A percentile compares a stretch with the other conserved stretches of the same genome.
phyloP scores from a whole-genome alignment of 2,113 vertebrate genomes.

The Anser brachyrhynchus region DNA sequence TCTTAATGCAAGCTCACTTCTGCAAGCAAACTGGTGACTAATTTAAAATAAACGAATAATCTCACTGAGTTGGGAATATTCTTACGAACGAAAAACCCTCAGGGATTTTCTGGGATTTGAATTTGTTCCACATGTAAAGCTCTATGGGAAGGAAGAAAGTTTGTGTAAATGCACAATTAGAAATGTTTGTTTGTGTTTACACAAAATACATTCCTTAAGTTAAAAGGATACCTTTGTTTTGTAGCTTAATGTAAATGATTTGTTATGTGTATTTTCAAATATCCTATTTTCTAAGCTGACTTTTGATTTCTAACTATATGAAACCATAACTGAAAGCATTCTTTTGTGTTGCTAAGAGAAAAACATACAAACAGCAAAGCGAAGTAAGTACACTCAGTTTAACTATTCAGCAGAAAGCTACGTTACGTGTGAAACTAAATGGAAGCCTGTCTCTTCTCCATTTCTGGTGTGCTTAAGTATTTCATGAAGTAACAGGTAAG shows the following conservation, averaged over 20 bases:
- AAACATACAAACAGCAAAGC: slow-evolving; percentile 52
- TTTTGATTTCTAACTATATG: neutral
- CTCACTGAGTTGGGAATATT: slow-evolving; percentile 5
- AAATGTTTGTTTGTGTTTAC: neutral
- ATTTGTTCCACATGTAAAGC: slow-evolving; percentile 11
- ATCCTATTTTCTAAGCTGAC: neutral
- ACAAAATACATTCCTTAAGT: neutral
- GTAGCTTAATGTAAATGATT: neutral
- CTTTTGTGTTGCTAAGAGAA: slow-evolving; percentile 59
- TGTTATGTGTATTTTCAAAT: neutral
- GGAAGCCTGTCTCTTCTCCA: neutral
- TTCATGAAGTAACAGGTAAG: neutral
- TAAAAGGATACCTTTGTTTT: neutral
- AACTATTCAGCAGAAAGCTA: neutral
- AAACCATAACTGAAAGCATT: neutral
- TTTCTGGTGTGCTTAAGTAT: neutral
- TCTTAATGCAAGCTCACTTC: neutral
- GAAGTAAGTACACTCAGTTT: neutral
- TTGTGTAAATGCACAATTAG: neutral
- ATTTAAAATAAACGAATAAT: slow-evolving; percentile 49
- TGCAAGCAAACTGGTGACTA: slow-evolving; percentile 9
- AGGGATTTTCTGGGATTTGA: neutral
- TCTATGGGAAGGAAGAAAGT: neutral
- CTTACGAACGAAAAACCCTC: neutral
- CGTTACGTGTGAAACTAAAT: neutral